phyloP scores from a whole-genome alignment of 2,888 invertebrate genomes.

The Scaptomyza flava region DNA sequence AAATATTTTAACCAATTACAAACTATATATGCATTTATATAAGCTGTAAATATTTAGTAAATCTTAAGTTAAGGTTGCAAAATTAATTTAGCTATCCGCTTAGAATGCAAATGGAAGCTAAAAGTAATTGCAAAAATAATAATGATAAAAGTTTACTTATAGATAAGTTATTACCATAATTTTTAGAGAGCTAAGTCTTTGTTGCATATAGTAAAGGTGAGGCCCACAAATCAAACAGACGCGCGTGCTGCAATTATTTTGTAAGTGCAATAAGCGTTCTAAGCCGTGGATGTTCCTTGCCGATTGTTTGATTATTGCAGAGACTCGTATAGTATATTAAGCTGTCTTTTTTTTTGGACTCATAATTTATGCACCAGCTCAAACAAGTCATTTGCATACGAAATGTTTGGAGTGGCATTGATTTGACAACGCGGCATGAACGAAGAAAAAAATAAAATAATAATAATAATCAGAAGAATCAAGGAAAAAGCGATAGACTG shows the following conservation, averaged over 20 bases:
- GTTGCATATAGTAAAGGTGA: no score
- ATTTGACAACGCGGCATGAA: slow-evolving; percentile 64
- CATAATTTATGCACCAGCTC: slow-evolving; percentile 67
- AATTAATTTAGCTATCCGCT: no score
- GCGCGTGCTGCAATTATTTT: slow-evolving; percentile 23
- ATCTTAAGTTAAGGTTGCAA: no score
- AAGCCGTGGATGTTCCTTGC: slow-evolving; percentile 28
- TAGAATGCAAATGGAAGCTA: no score
- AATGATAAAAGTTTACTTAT: no score
- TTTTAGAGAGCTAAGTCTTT: no score
- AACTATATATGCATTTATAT: no score
- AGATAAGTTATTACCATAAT: no score
- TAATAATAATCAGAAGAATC: slow-evolving; percentile 5
- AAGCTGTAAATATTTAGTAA: no score
- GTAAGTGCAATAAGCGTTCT: slow-evolving; percentile 1
- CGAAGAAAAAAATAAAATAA: neutral
- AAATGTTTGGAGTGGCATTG: slow-evolving; percentile 76
- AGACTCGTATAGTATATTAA: slow-evolving; percentile 35
- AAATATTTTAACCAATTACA: no score
- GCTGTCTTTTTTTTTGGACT: slow-evolving; percentile 64
- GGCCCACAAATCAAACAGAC: slow-evolving; percentile 18
- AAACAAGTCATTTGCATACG: slow-evolving; percentile 65
- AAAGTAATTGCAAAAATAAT: no score
- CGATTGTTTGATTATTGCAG: slow-evolving; percentile 20
- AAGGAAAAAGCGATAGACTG: slow-evolving; percentile 17